Evolutionary conservation across 1,140 invertebrate species (phyloP).

Genomic region (Diplogasteroides magnus): DNA sequence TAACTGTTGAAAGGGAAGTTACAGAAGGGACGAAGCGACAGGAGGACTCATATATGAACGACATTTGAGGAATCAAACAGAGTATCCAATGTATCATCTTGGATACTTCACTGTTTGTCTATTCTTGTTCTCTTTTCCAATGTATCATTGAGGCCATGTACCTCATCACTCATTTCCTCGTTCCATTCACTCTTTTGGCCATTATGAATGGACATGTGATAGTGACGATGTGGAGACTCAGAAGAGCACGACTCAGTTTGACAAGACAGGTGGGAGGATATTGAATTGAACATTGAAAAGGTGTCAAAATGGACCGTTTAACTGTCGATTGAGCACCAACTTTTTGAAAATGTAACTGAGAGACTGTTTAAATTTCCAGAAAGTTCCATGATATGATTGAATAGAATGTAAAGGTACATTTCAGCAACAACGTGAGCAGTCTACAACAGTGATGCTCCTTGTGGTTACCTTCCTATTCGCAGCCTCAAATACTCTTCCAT

Average conservation of each 20-base stretch:
- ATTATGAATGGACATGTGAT: conserved; percentile 44
- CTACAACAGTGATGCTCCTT: conserved; percentile 46
- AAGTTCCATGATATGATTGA: too few relatives aligned
- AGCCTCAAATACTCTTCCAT: conserved; percentile 46
- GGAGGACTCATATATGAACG: conserved; percentile 35
- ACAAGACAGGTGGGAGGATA: conserved; percentile 37
- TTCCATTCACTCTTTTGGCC: conserved; percentile 45
- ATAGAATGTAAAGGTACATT: too few relatives aligned
- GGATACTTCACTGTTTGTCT: conserved; percentile 45
- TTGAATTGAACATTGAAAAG: too few relatives aligned
- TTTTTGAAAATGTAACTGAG: too few relatives aligned
- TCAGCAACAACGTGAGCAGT: conserved; percentile 49
- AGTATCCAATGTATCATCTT: conserved; percentile 28
- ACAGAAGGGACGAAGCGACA: neutral
- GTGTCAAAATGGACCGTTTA: too few relatives aligned
- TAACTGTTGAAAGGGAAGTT: neutral
- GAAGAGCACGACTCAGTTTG: conserved; percentile 34
- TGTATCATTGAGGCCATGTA: too few relatives aligned
- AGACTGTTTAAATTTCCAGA: too few relatives aligned
- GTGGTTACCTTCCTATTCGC: conserved; percentile 50
- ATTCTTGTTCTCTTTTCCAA: too few relatives aligned
- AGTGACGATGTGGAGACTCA: conserved; percentile 38
- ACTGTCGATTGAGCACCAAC: too few relatives aligned
- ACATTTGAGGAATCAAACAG: conserved; percentile 36
- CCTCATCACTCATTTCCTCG: conserved; percentile 47